Percentiles rank a stretch among this genome's conserved stretches.
These are phyloP conservation scores for Nycteola revayana DNA, from an alignment of 2,888 invertebrate species.

Conservation along the genomic window DNA sequence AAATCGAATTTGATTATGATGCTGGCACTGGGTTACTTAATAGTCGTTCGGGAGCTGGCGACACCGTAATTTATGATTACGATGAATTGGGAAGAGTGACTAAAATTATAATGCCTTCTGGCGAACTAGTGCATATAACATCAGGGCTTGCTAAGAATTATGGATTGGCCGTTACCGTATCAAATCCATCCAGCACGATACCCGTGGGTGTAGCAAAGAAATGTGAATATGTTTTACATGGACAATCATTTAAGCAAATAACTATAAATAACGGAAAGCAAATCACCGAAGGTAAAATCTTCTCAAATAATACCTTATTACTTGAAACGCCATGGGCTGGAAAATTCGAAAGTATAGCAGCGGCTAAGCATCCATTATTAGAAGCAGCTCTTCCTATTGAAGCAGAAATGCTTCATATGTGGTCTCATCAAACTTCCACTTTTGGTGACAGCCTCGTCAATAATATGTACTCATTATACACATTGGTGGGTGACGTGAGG, in stretches of 20 bases:
- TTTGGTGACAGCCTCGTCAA: constrained; percentile 89
- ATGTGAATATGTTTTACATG: constrained; percentile 83
- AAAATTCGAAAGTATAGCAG: constrained; percentile 88
- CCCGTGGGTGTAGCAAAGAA: constrained; percentile 80
- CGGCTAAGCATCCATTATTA: constrained; percentile 90
- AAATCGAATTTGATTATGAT: constrained; percentile 95
- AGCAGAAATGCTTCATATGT: constrained; percentile 94
- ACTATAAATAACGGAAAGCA: constrained; percentile 87
- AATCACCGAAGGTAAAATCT: constrained; percentile 88
- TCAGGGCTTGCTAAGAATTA: constrained; percentile 90
- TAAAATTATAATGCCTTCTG: constrained; percentile 94
- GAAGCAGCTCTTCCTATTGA: constrained; percentile 93
- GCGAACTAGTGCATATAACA: constrained; percentile 91
- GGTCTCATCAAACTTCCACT: constrained; percentile 91
- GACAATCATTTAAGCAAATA: constrained; percentile 85
- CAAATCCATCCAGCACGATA: constrained; percentile 76
- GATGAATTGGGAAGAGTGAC: constrained; percentile 94
- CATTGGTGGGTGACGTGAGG: constrained; percentile 91
- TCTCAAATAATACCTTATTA: constrained; percentile 90
- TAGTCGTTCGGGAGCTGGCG: constrained; percentile 91
- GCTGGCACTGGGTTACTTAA: constrained; percentile 93
- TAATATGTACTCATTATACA: constrained; percentile 91
- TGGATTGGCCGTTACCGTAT: constrained; percentile 88
- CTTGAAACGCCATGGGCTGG: constrained; percentile 89
- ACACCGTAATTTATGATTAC: constrained; percentile 95